Conservation (phyloP, 2,888 invertebrate species). For the Lydus trimaculatus region DNA sequence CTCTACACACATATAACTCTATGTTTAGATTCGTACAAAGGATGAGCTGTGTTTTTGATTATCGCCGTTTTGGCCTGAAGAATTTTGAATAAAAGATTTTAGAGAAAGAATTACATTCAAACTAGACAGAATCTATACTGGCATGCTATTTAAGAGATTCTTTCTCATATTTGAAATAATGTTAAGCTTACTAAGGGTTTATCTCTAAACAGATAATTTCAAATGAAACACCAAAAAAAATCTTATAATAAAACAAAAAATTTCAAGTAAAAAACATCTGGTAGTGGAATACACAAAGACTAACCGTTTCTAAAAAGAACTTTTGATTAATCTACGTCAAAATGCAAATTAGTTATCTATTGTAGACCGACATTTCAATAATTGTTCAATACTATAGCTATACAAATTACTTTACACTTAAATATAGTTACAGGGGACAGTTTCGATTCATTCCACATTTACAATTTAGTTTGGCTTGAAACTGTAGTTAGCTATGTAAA, state of each 20-base stretch:
- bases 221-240: too few relatives aligned
- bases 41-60: constrained; percentile 59
- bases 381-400: not conserved
- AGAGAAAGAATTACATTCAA: constrained; percentile 1
- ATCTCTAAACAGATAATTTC: not conserved
- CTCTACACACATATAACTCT: constrained; percentile 50
- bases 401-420: not conserved
- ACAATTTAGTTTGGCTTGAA: too few relatives aligned
- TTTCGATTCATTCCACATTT: not conserved
- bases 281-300: not conserved
- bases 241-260: not conserved
- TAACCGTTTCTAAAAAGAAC: not conserved
- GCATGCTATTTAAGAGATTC: not conserved
- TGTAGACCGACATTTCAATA: not conserved
- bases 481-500: too few relatives aligned
- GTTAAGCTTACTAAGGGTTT: not conserved
- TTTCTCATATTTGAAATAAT: not conserved
- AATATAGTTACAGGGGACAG: not conserved
- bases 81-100: constrained; percentile 52
- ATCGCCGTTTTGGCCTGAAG: constrained; percentile 59
- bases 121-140: not conserved
- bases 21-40: constrained; percentile 60
- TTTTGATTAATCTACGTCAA: not conserved
- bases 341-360: constrained; percentile 1
- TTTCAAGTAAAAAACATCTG: not conserved